phyloP scores from a whole-genome alignment of 1,140 invertebrate species.

The Globodera ellingtonae region DNA sequence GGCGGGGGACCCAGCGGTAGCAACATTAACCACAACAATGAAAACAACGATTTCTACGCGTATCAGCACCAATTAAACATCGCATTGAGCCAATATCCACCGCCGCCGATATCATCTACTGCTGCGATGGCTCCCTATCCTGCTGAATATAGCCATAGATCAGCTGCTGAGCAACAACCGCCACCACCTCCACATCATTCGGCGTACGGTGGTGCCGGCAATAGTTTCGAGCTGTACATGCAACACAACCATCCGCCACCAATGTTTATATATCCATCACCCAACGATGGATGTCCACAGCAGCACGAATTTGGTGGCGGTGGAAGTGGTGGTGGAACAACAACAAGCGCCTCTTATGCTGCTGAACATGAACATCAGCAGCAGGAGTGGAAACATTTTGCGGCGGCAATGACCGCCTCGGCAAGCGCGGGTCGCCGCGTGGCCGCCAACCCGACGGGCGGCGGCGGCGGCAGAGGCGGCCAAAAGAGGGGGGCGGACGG shows the following conservation, averaged over 20 bases:
- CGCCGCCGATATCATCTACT: not conserved
- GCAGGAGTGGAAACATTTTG: not conserved
- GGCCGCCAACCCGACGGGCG: no score
- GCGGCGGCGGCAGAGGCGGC: not conserved
- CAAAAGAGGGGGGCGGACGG: conserved; percentile 11
- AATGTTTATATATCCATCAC: not conserved
- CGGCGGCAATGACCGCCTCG: no score
- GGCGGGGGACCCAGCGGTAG: not conserved
- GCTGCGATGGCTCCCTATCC: not conserved
- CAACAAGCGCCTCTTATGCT: not conserved
- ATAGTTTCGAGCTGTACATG: not conserved
- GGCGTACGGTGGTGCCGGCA: not conserved
- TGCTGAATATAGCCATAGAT: not conserved
- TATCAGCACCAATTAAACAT: conserved; percentile 5
- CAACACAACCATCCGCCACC: not conserved
- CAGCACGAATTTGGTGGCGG: not conserved
- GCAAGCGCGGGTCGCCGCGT: no score
- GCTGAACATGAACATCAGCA: not conserved
- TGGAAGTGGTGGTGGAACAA: no score
- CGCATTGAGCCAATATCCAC: not conserved
- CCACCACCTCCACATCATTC: not conserved
- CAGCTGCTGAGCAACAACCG: not conserved
- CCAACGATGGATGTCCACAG: not conserved
- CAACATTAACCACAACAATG: not conserved
- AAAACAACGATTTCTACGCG: conserved; percentile 7